These are phyloP conservation scores for Cheilosia impressa DNA, from an alignment of 2,888 invertebrate genomes.

Conservation along the genomic window DNA sequence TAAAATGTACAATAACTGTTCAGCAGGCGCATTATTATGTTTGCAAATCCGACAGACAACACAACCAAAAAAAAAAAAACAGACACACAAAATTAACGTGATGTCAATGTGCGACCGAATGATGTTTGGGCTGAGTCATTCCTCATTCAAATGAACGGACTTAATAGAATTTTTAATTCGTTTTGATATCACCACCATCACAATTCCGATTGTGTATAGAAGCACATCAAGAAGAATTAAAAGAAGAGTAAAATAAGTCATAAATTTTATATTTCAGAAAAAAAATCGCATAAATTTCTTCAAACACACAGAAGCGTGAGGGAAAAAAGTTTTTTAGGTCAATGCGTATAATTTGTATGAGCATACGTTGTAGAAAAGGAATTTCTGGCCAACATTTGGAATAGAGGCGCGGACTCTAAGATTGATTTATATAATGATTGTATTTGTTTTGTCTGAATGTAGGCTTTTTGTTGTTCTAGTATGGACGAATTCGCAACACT, in stretches of 20 bases:
- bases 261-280: conserved; percentile 10
- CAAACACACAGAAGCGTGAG: conserved; percentile 4
- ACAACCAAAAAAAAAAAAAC: conserved; percentile 1
- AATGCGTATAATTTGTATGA: conserved; percentile 36
- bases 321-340: conserved; percentile 34
- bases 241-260: conserved; percentile 40
- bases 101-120: conserved; percentile 41
- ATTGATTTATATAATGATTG: not conserved
- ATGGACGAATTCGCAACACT: too few relatives aligned
- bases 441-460: conserved; percentile 1
- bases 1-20: conserved; percentile 61
- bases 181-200: conserved; percentile 33
- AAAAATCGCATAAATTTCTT: conserved; percentile 14
- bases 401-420: conserved; percentile 21
- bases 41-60: conserved; percentile 13
- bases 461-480: too few relatives aligned
- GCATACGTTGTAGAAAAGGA: not conserved
- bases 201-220: conserved; percentile 28
- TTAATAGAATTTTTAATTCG: conserved; percentile 45
- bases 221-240: not conserved
- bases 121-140: conserved; percentile 49
- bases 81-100: not conserved
- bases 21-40: conserved; percentile 49
- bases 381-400: conserved; percentile 24
- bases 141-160: conserved; percentile 38